Conservation (phyloP, 2,113 vertebrate species). For the Chionis minor region DNA sequence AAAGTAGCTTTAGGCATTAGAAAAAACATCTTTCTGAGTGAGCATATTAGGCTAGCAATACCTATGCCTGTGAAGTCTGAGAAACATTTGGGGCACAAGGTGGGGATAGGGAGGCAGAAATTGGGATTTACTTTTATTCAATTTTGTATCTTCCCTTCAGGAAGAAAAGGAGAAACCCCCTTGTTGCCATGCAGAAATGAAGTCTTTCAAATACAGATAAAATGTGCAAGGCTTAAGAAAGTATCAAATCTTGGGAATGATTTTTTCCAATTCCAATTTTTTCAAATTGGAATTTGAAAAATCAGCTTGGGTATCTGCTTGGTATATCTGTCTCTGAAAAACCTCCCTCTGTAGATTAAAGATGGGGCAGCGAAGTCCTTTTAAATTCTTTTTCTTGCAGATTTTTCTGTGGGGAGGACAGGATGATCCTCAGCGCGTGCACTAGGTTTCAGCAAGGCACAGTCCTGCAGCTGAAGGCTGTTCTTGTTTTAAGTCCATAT, state of each 20-base stretch:
- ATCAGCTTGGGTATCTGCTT: neutral
- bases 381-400: neutral
- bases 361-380: neutral
- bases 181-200: neutral
- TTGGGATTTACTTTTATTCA: neutral
- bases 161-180: neutral
- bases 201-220: neutral
- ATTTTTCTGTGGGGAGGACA: neutral
- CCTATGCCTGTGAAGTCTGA: neutral
- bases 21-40: neutral
- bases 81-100: neutral
- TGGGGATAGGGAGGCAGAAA: neutral
- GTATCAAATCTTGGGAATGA: neutral
- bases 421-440: neutral
- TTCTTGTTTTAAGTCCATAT: neutral
- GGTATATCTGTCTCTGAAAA: neutral
- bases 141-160: neutral
- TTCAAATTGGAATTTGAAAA: neutral
- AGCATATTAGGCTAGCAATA: neutral
- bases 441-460: neutral
- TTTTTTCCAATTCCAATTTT: neutral
- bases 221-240: neutral
- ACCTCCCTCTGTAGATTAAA: neutral
- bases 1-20: neutral
- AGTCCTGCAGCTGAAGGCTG: neutral